Evolutionary conservation across 2,888 invertebrate species (phyloP).

Genomic region (Vanessa cardui): DNA sequence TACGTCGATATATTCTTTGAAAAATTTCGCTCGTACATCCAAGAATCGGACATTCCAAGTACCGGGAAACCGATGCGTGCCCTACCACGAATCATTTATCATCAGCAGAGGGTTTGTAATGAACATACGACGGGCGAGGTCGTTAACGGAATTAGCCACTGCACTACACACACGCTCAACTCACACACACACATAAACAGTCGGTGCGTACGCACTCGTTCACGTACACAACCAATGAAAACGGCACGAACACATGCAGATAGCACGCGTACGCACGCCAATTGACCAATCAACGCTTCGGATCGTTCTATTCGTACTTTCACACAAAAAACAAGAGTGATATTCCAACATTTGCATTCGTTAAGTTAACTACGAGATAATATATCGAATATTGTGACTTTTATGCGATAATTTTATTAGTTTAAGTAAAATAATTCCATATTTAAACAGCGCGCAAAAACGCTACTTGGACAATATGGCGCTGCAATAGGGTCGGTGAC

Average conservation of each 20-base stretch:
- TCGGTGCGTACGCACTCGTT: not conserved
- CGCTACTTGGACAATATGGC: too few relatives aligned
- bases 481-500: too few relatives aligned
- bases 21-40: slow-evolving; percentile 6
- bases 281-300: slow-evolving; percentile 25
- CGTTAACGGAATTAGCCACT: slow-evolving; percentile 46
- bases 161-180: slow-evolving; percentile 25
- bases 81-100: slow-evolving; percentile 36
- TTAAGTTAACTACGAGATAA: slow-evolving; percentile 12
- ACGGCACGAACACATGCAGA: slow-evolving; percentile 17
- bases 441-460: too few relatives aligned
- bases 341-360: not conserved
- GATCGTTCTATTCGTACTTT: slow-evolving; percentile 23
- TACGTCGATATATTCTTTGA: not conserved
- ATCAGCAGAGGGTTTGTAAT: slow-evolving; percentile 37
- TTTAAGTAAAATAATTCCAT: not conserved
- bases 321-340: slow-evolving; percentile 19
- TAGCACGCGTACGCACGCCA: slow-evolving; percentile 8
- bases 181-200: slow-evolving; percentile 13
- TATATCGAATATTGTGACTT: not conserved
- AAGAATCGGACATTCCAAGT: slow-evolving; percentile 15
- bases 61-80: slow-evolving; percentile 25
- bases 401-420: not conserved
- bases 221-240: slow-evolving; percentile 1
- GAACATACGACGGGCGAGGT: slow-evolving; percentile 40